A percentile compares a stretch with the other conserved stretches of the same genome.
These are phyloP conservation scores for Blastobasis lacticolella DNA, from an alignment of 2,888 invertebrate species.

Conservation along the genomic window DNA sequence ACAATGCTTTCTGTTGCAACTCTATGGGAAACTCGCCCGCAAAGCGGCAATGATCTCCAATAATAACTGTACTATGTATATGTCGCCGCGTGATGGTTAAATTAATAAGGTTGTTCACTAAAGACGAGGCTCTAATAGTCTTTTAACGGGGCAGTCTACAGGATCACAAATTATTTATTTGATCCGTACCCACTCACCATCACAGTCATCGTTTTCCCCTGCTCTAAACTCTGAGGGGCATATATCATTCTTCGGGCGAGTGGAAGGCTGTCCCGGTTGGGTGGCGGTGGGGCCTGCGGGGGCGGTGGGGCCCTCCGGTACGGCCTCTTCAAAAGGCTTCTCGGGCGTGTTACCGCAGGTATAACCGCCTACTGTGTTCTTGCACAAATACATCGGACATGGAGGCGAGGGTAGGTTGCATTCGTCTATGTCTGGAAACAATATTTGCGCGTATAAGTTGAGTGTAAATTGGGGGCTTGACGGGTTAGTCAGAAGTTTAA, in stretches of 20 bases:
- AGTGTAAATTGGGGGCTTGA: background rate
- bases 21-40: no score
- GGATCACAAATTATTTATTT: no score
- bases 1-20: no score
- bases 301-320: constrained; percentile 25
- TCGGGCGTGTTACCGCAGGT: constrained; percentile 62
- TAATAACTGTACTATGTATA: no score
- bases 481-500: background rate
- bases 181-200: constrained; percentile 42
- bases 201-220: constrained; percentile 63
- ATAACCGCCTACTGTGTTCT: constrained; percentile 67
- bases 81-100: no score
- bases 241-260: constrained; percentile 41
- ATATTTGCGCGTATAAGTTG: background rate
- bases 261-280: no score
- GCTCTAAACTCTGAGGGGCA: constrained; percentile 74
- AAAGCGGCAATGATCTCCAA: no score
- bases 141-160: no score
- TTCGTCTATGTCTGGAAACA: constrained; percentile 85
- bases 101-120: no score
- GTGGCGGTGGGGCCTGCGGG: constrained; percentile 17
- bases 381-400: constrained; percentile 63
- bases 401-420: constrained; percentile 74
- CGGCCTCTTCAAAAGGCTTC: constrained; percentile 45
- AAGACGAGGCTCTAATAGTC: no score